Percentiles rank a stretch among this genome's conserved stretches.
Evolutionary conservation across 2,888 invertebrate genomes (phyloP).

Genomic region (Coenonympha glycerion): DNA sequence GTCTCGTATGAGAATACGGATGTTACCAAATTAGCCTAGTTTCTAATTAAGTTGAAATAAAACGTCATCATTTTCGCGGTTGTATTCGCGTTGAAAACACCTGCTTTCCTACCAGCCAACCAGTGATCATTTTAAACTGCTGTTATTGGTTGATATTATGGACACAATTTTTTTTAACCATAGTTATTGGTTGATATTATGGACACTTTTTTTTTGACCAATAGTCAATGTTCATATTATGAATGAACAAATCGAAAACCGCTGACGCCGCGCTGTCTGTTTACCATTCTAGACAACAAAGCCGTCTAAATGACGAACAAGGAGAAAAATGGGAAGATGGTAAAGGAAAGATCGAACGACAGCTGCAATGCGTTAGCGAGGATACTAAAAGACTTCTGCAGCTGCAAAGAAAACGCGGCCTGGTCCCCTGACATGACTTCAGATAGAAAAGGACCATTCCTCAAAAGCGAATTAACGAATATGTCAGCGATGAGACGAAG

Average conservation of each 20-base stretch:
- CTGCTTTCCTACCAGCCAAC: too few species aligned
- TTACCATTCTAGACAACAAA: not conserved
- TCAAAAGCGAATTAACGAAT: slow-evolving; percentile 67
- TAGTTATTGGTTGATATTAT: too few species aligned
- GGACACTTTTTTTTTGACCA: too few species aligned
- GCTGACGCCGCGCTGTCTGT: too few species aligned
- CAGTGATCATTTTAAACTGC: too few species aligned
- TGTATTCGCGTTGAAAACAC: slow-evolving; percentile 6
- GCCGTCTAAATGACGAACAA: slow-evolving; percentile 24
- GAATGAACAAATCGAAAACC: too few species aligned
- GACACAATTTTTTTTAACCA: too few species aligned
- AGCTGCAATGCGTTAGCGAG: slow-evolving; percentile 67
- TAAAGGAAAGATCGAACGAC: slow-evolving; percentile 53
- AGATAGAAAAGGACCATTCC: slow-evolving; percentile 56
- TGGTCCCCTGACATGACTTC: slow-evolving; percentile 72
- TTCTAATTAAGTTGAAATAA: slow-evolving; percentile 34
- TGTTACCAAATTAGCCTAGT: slow-evolving; percentile 37
- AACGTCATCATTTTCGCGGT: slow-evolving; percentile 14
- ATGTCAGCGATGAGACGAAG: slow-evolving; percentile 67
- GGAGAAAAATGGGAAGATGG: slow-evolving; percentile 48
- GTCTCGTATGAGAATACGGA: slow-evolving; percentile 31
- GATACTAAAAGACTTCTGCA: slow-evolving; percentile 68
- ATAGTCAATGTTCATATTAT: too few species aligned
- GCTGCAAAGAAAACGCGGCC: slow-evolving; percentile 69
- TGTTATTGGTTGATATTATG: too few species aligned